Base-by-base conservation (phyloP, 2,888 invertebrate genomes). In the Coleophora flavipennella region DNA sequence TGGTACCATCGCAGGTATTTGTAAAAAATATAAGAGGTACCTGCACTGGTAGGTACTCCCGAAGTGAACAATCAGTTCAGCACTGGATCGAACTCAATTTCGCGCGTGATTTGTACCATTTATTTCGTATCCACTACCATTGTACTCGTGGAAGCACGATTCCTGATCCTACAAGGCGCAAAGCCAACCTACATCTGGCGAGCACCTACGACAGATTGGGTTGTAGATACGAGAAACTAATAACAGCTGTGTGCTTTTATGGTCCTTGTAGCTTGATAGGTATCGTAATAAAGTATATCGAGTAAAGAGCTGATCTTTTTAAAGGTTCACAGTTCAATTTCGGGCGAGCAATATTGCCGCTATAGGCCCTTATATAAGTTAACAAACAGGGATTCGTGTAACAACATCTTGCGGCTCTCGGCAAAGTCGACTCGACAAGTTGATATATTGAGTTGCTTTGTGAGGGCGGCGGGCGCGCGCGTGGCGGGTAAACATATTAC, bases 101-200 rank as follows among this genome's bases (percentile, higher is more conserved):
- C 79, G 81, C 80, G 81, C 77, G 76, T 79, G 78, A 79, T 81
- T 79, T 79, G 70, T 72, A 64, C 64, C 67, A 76, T 75, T 79
- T 75, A 78, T 77, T 78, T 75, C 70, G 70, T 78, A 79, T 65
- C 68, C 65, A 73, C 64, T 67, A 51, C 51, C 50, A 56, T 51
- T 57, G 57, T 62, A 65, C 57, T 53, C 60, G 57, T 61, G 59
- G 61, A 54, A 54, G 59, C 53, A 55, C 3, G 6, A 20, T 20
- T 6, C 20, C 20, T 6, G 20, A 20, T 3, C 6, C 6, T 20
- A 20, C 20, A 4, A 6, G 20, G 20, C 20, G 20, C 20, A 20
- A 3, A 20, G 3, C 6, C 20, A 20, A 20, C 20, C 20, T 6
- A 20, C 20, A 20, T 20, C 6, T 20, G 20, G 20, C 20, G 6